Percentiles rank a stretch among this genome's conserved stretches.
Conservation (phyloP, 2,888 invertebrate genomes). For the Fabriciana adippe region DNA sequence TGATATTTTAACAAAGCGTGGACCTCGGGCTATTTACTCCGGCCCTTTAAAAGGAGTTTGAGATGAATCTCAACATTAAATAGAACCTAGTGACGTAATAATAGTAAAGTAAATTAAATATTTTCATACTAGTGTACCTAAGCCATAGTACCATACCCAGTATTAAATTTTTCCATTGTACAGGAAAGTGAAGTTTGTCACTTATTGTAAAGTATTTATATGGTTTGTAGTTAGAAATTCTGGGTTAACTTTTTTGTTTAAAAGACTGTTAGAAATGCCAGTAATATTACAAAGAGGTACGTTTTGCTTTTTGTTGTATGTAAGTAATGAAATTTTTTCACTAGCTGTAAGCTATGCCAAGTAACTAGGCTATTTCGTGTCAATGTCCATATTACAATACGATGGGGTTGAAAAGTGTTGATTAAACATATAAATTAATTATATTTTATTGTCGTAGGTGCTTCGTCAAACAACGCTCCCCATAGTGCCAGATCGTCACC, state of each 20-base stretch:
- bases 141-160: neutral
- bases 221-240: too few relatives aligned
- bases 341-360: too few relatives aligned
- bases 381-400: too few relatives aligned
- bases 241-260: too few relatives aligned
- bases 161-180: too few relatives aligned
- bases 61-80: neutral
- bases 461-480: constrained; percentile 91
- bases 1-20: constrained; percentile 16
- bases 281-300: too few relatives aligned
- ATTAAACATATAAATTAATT: neutral
- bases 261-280: too few relatives aligned
- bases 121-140: neutral
- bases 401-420: neutral
- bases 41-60: constrained; percentile 3
- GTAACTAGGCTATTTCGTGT: too few relatives aligned
- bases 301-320: too few relatives aligned
- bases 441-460: constrained; percentile 73
- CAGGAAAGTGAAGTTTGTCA: too few relatives aligned
- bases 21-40: constrained; percentile 6
- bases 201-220: too few relatives aligned
- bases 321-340: too few relatives aligned
- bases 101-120: constrained; percentile 1
- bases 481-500: constrained; percentile 90
- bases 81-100: neutral